Percentiles rank a stretch among this genome's conserved stretches.
Evolutionary conservation across 2,888 invertebrate species (phyloP).

Genomic region (Phymatocera aterrima): DNA sequence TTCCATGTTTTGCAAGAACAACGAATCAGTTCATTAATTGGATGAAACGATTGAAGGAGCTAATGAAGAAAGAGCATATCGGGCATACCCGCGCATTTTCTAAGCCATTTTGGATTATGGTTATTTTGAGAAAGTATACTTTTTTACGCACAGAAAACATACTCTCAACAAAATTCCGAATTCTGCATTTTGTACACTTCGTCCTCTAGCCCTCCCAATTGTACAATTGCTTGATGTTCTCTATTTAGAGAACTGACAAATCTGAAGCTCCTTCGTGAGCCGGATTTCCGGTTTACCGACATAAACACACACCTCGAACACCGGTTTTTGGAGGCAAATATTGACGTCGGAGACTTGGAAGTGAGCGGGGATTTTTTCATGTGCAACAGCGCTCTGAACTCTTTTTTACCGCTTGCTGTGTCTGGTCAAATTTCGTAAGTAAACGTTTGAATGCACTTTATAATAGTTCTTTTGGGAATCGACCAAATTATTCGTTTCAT

Average conservation of each 20-base stretch:
- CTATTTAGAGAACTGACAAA: conserved; percentile 28
- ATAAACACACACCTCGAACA: conserved; percentile 29
- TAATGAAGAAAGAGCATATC: no score
- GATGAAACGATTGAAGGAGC: no score
- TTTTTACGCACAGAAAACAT: no score
- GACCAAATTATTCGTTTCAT: background rate
- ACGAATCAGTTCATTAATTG: no score
- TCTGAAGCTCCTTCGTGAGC: conserved; percentile 43
- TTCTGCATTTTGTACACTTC: background rate
- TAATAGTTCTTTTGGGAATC: background rate
- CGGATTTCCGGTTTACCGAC: conserved; percentile 37
- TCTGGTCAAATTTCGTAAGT: conserved; percentile 69
- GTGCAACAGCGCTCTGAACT: conserved; percentile 67
- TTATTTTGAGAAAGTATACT: no score
- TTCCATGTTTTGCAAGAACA: no score
- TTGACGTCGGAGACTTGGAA: conserved; percentile 63
- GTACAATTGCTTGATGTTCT: background rate
- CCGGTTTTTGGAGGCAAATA: conserved; percentile 25
- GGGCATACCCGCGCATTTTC: no score
- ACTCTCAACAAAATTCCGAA: background rate
- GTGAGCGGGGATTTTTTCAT: conserved; percentile 69
- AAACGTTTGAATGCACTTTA: background rate
- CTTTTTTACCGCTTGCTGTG: conserved; percentile 68
- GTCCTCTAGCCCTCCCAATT: background rate
- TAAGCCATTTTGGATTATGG: no score